Evolutionary conservation across 1,140 invertebrate species (phyloP).

Genomic region (Radopholus similis): DNA sequence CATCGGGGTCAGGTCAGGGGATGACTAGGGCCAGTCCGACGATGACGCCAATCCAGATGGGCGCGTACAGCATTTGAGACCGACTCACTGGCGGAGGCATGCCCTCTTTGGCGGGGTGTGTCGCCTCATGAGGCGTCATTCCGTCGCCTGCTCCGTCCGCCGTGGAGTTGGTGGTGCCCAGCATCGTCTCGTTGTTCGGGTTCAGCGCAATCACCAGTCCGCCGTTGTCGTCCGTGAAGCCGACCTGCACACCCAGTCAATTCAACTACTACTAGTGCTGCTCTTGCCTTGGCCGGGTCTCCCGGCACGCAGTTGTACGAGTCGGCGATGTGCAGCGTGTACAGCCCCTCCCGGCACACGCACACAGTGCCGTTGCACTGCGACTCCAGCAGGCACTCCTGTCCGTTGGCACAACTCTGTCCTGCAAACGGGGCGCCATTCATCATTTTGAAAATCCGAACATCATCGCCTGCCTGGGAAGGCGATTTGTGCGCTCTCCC

Average conservation of each 20-base stretch:
- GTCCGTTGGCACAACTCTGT: slow-evolving; percentile 32
- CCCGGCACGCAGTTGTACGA: slow-evolving; percentile 51
- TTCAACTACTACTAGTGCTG: background rate
- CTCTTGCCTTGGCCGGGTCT: slow-evolving; percentile 37
- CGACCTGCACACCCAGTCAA: background rate
- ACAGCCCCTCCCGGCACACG: slow-evolving; percentile 42
- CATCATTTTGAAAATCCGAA: too few relatives aligned
- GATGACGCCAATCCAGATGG: too few relatives aligned
- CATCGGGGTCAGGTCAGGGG: too few relatives aligned
- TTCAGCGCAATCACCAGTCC: slow-evolving; percentile 31
- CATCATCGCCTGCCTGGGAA: slow-evolving; percentile 7
- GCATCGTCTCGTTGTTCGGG: slow-evolving; percentile 25
- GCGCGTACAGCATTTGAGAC: background rate
- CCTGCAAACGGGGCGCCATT: slow-evolving; percentile 4
- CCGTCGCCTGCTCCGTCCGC: background rate
- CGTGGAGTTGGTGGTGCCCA: background rate
- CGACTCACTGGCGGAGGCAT: background rate
- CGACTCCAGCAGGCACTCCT: slow-evolving; percentile 47
- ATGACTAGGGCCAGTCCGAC: too few relatives aligned
- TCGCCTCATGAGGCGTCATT: background rate
- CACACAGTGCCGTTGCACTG: slow-evolving; percentile 46
- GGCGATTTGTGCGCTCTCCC: background rate
- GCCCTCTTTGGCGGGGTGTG: background rate
- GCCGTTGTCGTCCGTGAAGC: slow-evolving; percentile 20
- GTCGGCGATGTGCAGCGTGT: slow-evolving; percentile 41